phyloP scores from a whole-genome alignment of 2,113 vertebrate genomes.

The Carassius carassius region DNA sequence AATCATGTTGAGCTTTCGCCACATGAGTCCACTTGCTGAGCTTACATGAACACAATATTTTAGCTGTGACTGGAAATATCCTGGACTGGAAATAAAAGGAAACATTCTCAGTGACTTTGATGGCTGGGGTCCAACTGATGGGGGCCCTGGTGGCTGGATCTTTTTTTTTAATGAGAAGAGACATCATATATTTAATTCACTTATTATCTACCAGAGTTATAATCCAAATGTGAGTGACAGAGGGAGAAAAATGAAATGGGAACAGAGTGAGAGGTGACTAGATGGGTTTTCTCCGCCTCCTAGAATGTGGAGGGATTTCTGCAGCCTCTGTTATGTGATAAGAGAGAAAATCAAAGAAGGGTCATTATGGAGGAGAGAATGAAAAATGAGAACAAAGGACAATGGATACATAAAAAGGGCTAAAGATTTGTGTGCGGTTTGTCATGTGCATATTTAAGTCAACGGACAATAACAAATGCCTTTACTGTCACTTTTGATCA shows the following conservation, averaged over 20 bases:
- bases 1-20: not conserved
- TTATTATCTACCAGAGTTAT: slow-evolving; percentile 16
- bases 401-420: not conserved
- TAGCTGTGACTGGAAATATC: not conserved
- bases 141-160: not conserved
- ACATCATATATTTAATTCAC: slow-evolving; percentile 31
- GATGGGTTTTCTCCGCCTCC: slow-evolving; percentile 26
- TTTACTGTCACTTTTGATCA: not conserved
- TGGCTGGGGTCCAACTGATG: not conserved
- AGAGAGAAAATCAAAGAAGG: slow-evolving; percentile 31
- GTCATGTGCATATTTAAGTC: not conserved
- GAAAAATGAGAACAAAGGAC: slow-evolving; percentile 31
- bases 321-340: slow-evolving; percentile 20
- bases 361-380: slow-evolving; percentile 21
- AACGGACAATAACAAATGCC: not conserved
- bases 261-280: slow-evolving; percentile 5
- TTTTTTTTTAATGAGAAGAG: slow-evolving; percentile 20
- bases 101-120: slow-evolving; percentile 7
- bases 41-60: not conserved
- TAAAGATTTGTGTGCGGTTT: not conserved
- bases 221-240: not conserved
- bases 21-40: not conserved
- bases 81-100: slow-evolving; percentile 7
- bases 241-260: not conserved
- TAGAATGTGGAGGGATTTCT: slow-evolving; percentile 10